Base-by-base conservation (phyloP, 2,797 vertebrate genomes). In the Brachyrhaphis roseni region DNA sequence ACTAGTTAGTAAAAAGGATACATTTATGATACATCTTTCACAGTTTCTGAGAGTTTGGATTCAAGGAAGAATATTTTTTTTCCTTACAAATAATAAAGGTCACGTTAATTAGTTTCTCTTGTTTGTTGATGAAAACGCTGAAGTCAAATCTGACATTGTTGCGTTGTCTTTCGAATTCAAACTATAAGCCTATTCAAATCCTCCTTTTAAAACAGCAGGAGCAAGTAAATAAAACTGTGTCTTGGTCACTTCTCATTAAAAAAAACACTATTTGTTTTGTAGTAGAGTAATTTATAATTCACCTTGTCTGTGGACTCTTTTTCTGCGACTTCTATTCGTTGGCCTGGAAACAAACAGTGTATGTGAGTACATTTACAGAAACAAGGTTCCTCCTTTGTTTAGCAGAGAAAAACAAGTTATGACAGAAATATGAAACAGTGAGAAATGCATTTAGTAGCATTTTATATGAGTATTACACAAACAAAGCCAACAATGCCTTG, bases 291-390 rank as follows among this genome's bases (percentile, higher is more conserved):
- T 87, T 89, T 87, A 74, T 87, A 84, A 92, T 89, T 95, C 90
- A 96, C 96, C 95, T 96, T 93, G 89, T 94, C 93, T 86, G 91
- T 80, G n/a, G 93, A 88, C 88, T 91, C 90, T 87, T 90, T 91
- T 83, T 89, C 85, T 81, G 75, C 59, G 13, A 75, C 79, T 6
- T 93, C 89, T 68, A 75, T 86, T 83, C 85, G 89, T 82, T 90
- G 91, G 75, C 90, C 96, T 96, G 92, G 81, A 92, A 95, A 94
- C 80, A 93, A 89, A 93, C 82, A 90, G 78, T 87, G 34, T 34
- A 34, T 87, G 80, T 88, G 84, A 90, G 86, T 80, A 80, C 82
- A 90, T 80, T 90, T 76, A 81, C 83, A 81, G 86, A 89, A 89
- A 87, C 74, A 8, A 82, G 79, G 46, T 82, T 79, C 43, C 41